Evolutionary conservation across 1,140 invertebrate genomes (phyloP), one percentile per base, ranked within the genome.

Genomic region (Procambarus clarkii): DNA sequence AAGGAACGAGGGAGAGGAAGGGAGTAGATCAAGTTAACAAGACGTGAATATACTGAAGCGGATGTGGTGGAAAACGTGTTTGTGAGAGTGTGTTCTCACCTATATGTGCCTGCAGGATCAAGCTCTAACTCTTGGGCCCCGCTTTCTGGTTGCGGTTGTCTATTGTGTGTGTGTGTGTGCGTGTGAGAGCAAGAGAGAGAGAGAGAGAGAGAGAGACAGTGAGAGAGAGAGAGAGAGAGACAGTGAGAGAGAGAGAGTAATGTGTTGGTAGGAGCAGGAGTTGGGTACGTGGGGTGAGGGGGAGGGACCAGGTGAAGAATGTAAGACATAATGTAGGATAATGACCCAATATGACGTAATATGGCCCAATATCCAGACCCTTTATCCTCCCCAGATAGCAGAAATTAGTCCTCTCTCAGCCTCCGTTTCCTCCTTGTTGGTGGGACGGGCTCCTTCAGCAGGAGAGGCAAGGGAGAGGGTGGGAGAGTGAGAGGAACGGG

Each of bases 21-120:
- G 50, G 50, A 54, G 5, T 8, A 54, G 50, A 54, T 5, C 5
- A 8, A 11, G 2, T 8, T 5, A 54, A 54, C 5, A 54, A 54
- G 13, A 0, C 8, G 50, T 9, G 50, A 54, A 8, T 54, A 54
- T 8, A 54, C 8, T 54, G 50, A 54, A 54, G 50, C 50, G 50
- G 8, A 54, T 54, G 4, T 54, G 13, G 50, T 7, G 50, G 50
- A 13, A 8, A 9, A 54, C 13, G 50, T 54, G 80, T 64, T 21
- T 80, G 54, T 82, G 50, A 60, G 80, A 60, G 54, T 82, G 80
- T 82, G 80, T 82, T 21, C 60, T 50, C 60, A 50, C 60, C n/a
- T 82, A 50, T 82, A 50, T 82, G 54, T 60, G 54, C 60, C 50
- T 82, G 80, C 60, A 24, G 58, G 80, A 54, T 45, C 58, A 58